Percentiles rank a stretch among this genome's conserved stretches.
Evolutionary conservation across 1,140 invertebrate species (phyloP).

Genomic region (Brachionus angularis): DNA sequence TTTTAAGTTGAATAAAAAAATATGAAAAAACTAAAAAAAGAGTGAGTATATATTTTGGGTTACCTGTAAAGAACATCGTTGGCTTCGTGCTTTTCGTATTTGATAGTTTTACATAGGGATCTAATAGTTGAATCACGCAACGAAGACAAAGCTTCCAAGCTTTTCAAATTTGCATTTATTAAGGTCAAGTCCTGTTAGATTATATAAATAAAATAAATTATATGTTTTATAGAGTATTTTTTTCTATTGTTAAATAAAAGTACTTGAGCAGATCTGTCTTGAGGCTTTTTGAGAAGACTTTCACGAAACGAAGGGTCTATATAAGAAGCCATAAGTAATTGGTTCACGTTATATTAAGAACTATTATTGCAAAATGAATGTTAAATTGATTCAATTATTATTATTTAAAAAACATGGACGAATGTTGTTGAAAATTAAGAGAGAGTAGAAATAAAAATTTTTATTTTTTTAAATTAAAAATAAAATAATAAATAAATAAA

Average conservation of each 20-base stretch:
- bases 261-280: conserved; percentile 22
- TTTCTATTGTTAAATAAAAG: background rate
- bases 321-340: conserved; percentile 44
- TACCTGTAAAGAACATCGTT: conserved; percentile 77
- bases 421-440: too few species aligned
- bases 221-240: background rate
- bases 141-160: conserved; percentile 68
- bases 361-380: too few species aligned
- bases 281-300: background rate
- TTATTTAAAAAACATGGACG: too few species aligned
- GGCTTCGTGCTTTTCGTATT: conserved; percentile 70
- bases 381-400: too few species aligned
- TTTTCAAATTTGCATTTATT: conserved; percentile 70
- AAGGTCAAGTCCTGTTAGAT: conserved; percentile 70
- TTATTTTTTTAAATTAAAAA: too few species aligned
- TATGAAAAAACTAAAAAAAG: too few species aligned
- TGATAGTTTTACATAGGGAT: conserved; percentile 67
- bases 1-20: too few species aligned
- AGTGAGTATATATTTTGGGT: too few species aligned
- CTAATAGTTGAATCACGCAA: conserved; percentile 68
- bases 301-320: conserved; percentile 40
- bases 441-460: too few species aligned
- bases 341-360: too few species aligned
- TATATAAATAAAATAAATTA: conserved; percentile 10
- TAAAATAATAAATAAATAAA: too few species aligned